Conservation (phyloP, 2,113 vertebrate genomes). For the Ptilorrhoa leucosticta region DNA sequence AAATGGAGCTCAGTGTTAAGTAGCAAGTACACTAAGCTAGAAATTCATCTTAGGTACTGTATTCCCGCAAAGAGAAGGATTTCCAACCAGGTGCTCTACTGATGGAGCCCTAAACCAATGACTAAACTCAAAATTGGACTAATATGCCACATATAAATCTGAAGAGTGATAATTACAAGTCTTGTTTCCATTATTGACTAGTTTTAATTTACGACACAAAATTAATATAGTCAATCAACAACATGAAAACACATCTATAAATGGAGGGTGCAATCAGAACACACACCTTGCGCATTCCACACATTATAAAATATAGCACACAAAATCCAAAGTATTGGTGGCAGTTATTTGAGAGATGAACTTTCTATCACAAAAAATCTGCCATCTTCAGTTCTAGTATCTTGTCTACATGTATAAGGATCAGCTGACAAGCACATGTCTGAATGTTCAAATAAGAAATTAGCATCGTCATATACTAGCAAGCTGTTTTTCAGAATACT, state of each 20-base stretch:
- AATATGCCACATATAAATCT: background rate
- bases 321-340: background rate
- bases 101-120: background rate
- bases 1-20: conserved; percentile 22
- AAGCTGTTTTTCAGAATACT: conserved; percentile 40
- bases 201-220: conserved; percentile 12
- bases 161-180: conserved; percentile 19
- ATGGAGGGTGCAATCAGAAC: background rate
- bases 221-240: conserved; percentile 30
- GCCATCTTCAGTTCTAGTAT: background rate
- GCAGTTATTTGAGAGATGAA: background rate
- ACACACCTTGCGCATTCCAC: background rate
- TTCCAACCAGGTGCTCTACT: conserved; percentile 43
- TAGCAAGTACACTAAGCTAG: conserved; percentile 19
- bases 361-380: conserved; percentile 26
- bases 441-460: conserved; percentile 3
- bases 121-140: background rate
- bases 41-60: conserved; percentile 36
- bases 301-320: background rate
- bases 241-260: background rate
- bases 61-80: conserved; percentile 21
- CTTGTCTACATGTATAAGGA: background rate
- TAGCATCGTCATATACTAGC: background rate
- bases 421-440: background rate
- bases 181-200: conserved; percentile 21